phyloP scores from a whole-genome alignment of 1,140 invertebrate genomes.

The Apocrypta bakeri region DNA sequence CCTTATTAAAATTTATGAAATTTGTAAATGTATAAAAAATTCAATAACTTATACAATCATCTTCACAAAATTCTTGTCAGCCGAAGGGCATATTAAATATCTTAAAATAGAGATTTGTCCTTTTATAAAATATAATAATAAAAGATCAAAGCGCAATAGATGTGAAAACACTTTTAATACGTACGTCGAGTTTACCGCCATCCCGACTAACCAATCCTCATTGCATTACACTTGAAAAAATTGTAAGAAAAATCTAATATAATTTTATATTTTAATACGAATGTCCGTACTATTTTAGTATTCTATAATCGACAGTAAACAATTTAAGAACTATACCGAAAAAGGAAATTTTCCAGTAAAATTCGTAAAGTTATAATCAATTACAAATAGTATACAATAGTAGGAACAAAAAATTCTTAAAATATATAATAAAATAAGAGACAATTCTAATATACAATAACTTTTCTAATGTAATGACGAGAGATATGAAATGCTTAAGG shows the following conservation, averaged over 20 bases:
- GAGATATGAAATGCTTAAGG: neutral
- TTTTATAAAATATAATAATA: conserved; percentile 22
- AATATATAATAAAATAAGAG: conserved; percentile 40
- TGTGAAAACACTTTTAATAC: conserved; percentile 56
- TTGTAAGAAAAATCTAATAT: conserved; percentile 29
- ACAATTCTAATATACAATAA: conserved; percentile 52
- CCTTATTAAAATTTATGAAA: conserved; percentile 7
- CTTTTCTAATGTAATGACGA: neutral
- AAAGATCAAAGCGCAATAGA: conserved; percentile 61
- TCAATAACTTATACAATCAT: conserved; percentile 13
- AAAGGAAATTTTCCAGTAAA: neutral
- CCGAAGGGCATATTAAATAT: conserved; percentile 16
- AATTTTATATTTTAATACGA: conserved; percentile 20
- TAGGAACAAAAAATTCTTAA: conserved; percentile 29
- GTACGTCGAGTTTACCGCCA: conserved; percentile 34
- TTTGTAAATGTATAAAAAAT: neutral
- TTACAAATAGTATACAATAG: conserved; percentile 16
- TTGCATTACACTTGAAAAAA: conserved; percentile 33
- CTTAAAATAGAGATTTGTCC: conserved; percentile 29
- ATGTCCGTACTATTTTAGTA: conserved; percentile 14
- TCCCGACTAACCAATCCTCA: neutral
- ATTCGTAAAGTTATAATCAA: neutral
- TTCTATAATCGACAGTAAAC: neutral
- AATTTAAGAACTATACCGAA: neutral
- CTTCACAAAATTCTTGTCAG: conserved; percentile 9